Conservation (phyloP, 1,140 invertebrate genomes). For the Drosophila pruinosa region DNA sequence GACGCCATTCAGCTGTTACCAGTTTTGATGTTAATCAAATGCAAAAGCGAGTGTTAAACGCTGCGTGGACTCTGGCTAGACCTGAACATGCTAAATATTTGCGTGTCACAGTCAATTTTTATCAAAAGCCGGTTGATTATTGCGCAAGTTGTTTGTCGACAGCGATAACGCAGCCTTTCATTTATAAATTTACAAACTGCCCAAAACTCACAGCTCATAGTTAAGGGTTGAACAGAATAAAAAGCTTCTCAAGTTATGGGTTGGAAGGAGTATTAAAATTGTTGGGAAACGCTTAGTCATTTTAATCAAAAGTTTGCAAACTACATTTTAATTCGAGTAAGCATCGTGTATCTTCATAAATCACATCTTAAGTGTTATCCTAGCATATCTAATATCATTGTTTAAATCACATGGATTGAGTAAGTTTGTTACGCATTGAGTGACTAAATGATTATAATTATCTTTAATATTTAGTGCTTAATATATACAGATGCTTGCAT, state of each 20-base stretch:
- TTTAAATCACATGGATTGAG: slow-evolving; percentile 1
- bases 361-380: neutral
- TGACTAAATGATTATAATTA: neutral
- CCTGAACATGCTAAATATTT: slow-evolving; percentile 1
- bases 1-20: slow-evolving; percentile 14
- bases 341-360: neutral
- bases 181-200: neutral
- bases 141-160: neutral
- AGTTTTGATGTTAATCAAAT: slow-evolving; percentile 48
- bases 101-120: slow-evolving; percentile 25
- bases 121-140: too few relatives aligned
- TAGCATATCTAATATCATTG: neutral
- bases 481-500: neutral
- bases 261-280: neutral
- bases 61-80: neutral
- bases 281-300: too few relatives aligned
- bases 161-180: slow-evolving; percentile 1
- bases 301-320: neutral
- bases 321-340: neutral
- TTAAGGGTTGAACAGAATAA: neutral
- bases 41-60: slow-evolving; percentile 23
- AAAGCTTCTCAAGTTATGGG: neutral
- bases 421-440: neutral
- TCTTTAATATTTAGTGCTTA: neutral
- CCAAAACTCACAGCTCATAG: neutral